Conservation (phyloP, 2,888 invertebrate genomes). For the Griposia aprilina region DNA sequence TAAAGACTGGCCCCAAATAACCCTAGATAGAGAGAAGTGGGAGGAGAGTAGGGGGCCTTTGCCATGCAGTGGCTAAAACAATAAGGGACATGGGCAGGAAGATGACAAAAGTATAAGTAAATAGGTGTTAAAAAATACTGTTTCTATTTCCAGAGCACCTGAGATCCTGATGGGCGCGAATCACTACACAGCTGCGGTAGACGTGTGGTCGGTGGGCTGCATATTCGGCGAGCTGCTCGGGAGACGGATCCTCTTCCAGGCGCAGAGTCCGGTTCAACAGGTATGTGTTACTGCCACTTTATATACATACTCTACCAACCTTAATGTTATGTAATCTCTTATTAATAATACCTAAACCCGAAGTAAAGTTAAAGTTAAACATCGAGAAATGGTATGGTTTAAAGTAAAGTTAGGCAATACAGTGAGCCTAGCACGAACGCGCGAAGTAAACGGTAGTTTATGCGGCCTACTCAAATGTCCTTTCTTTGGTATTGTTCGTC, state of each 20-base stretch:
- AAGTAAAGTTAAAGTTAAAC: too few relatives aligned
- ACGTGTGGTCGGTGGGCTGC: conserved; percentile 99
- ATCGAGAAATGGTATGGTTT: too few relatives aligned
- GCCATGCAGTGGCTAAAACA: background rate
- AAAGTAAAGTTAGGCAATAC: too few relatives aligned
- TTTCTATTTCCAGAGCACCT: conserved; percentile 93
- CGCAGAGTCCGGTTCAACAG: conserved; percentile 99
- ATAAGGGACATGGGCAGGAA: background rate
- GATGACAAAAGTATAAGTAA: too few relatives aligned
- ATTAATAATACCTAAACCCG: too few relatives aligned
- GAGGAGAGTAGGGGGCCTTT: background rate
- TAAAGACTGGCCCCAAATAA: background rate
- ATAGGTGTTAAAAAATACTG: background rate
- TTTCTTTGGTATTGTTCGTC: too few relatives aligned
- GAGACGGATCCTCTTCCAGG: conserved; percentile 98
- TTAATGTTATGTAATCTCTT: too few relatives aligned
- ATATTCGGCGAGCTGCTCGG: conserved; percentile 99
- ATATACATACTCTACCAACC: too few relatives aligned
- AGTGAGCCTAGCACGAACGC: too few relatives aligned
- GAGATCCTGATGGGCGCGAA: conserved; percentile 99
- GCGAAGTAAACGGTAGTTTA: too few relatives aligned
- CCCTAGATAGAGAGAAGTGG: background rate
- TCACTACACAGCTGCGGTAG: conserved; percentile 98
- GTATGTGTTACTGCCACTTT: conserved; percentile 79
- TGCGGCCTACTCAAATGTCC: too few relatives aligned